These are phyloP conservation scores for Argopecten irradians DNA, from an alignment of 1,140 invertebrate genomes.

Conservation along the genomic window DNA sequence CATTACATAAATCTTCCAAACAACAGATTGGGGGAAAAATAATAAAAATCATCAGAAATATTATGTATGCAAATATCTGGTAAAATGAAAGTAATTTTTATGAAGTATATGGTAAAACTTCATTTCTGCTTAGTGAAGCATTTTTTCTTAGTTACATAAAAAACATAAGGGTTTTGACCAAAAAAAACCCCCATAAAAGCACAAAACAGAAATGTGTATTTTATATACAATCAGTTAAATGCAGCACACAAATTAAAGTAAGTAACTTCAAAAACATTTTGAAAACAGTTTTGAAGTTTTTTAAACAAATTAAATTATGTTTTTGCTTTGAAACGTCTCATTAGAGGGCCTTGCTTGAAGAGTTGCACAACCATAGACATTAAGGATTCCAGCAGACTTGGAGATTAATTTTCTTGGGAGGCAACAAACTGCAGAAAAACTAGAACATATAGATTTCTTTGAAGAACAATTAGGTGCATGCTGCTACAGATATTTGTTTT, in stretches of 20 bases:
- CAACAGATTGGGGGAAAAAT: background rate
- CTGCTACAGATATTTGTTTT: background rate
- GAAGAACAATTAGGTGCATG: background rate
- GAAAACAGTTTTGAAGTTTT: background rate
- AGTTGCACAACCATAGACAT: background rate
- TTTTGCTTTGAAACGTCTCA: background rate
- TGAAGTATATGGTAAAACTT: background rate
- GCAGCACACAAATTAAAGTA: background rate
- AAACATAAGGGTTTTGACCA: background rate
- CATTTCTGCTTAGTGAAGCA: background rate
- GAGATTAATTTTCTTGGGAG: background rate
- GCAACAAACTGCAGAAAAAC: too few relatives aligned
- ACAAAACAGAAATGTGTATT: background rate
- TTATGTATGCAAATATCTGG: background rate
- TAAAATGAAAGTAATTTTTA: background rate
- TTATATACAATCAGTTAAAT: background rate
- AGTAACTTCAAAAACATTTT: background rate
- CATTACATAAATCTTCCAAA: background rate
- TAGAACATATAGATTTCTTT: background rate
- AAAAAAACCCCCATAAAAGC: background rate
- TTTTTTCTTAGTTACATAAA: background rate
- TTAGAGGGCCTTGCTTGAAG: background rate
- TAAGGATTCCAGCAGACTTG: background rate
- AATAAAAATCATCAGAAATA: background rate
- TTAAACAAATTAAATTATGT: constrained; percentile 12